Base-by-base conservation (phyloP, 35 echinoderm and acorn worm species). In the Holothuria glaberrima region DNA sequence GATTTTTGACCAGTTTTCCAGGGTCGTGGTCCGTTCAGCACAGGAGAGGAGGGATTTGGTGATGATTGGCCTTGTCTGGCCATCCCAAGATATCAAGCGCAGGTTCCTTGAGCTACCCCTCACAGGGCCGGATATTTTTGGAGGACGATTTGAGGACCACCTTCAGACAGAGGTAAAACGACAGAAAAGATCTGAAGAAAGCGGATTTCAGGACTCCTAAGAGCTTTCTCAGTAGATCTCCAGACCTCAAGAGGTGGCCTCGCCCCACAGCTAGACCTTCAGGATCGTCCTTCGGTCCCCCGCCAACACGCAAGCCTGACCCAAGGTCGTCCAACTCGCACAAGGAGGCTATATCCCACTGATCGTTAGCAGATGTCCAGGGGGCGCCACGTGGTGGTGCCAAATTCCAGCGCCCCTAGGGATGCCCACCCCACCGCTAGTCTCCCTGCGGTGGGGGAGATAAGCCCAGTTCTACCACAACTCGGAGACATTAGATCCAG, bases 361-460 rank as follows among this genome's bases (percentile, higher is more conserved):
- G 78, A 59, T 22, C 36, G 35, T 75, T 17, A 14, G 48, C 30
- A 50, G 3, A n/a, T 25, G 7, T 48, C 24, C 48, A 3, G 7
- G 48, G 50, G 44, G 24, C 4, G 17, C 25, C 66, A 12, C 19
- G 66, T n/a, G 66, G 66, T 12, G 31, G 25, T 4, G 66, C 31
- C 31, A 69, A 3, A 22, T 69, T 69, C 66, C 66, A 69, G 66
- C 66, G 66, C 66, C 12, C 17, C 66, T 69, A 69, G 66, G 66
- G 66, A 29, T 69, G 17, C 66, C 66, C 66, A 69, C 66, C 66
- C 66, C 66, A 69, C 66, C 66, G 66, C 25, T 22, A 69, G 66
- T 69, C 66, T 69, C 66, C 66, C 66, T 69, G 66, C 66, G 30
- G 66, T 25, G n/a, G n/a, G n/a, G 66, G n/a, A 69, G 25, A 25